Percentiles rank a stretch among this genome's conserved stretches.
These are phyloP conservation scores for Okamejei kenojei DNA, from an alignment of 2,797 vertebrate species.

Conservation along the genomic window DNA sequence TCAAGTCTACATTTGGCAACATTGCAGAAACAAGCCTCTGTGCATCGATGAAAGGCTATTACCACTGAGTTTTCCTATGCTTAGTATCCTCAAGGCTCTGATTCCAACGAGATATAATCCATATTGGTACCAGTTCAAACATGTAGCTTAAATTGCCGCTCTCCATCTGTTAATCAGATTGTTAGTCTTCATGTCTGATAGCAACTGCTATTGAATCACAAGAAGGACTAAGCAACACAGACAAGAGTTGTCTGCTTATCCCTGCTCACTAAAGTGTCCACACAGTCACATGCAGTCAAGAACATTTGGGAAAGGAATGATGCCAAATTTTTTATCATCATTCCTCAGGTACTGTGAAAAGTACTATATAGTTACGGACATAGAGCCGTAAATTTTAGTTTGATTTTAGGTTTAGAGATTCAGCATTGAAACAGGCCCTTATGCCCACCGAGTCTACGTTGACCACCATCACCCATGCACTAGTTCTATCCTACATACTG, in stretches of 20 bases:
- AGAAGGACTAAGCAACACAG: not conserved
- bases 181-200: not conserved
- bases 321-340: not conserved
- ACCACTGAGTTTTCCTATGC: not conserved
- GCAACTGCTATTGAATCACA: not conserved
- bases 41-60: not conserved
- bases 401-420: no score
- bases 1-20: not conserved
- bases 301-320: not conserved
- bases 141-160: not conserved
- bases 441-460: no score
- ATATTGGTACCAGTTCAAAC: not conserved
- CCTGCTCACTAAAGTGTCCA: not conserved
- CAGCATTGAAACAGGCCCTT: no score
- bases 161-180: not conserved
- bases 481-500: no score
- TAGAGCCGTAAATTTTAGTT: no score
- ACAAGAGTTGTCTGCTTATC: not conserved
- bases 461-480: no score
- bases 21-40: constrained; percentile 22
- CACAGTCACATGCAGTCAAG: not conserved
- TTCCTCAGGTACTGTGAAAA: not conserved
- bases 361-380: not conserved
- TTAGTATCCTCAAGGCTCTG: not conserved
- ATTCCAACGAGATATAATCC: not conserved